Evolutionary conservation across 1,140 invertebrate genomes (phyloP).

Genomic region (Drosophila asahinai): DNA sequence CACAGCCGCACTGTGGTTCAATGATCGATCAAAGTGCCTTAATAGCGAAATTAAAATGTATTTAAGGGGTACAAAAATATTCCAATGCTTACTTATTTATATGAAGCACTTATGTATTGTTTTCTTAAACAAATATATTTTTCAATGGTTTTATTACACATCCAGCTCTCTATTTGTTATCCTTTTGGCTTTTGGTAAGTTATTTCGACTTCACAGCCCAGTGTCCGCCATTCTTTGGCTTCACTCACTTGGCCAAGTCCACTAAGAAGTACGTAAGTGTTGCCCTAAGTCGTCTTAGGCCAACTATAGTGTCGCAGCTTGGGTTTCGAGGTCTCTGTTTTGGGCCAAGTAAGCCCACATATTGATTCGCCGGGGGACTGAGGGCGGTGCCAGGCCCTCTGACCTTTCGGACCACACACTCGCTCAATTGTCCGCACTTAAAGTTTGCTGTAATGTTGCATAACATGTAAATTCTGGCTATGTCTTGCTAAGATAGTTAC

Average conservation of each 20-base stretch:
- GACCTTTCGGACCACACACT: conserved; percentile 59
- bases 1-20: conserved; percentile 32
- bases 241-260: conserved; percentile 16
- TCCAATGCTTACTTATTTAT: too few relatives aligned
- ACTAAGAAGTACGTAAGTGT: conserved; percentile 40
- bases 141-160: neutral
- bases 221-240: conserved; percentile 36
- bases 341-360: conserved; percentile 22
- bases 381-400: conserved; percentile 32
- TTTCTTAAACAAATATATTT: neutral
- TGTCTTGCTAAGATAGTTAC: conserved; percentile 62
- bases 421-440: conserved; percentile 2
- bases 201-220: neutral
- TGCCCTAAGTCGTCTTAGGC: conserved; percentile 41
- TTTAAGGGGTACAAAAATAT: neutral
- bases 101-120: neutral
- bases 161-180: too few relatives aligned
- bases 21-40: neutral
- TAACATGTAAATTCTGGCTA: conserved; percentile 66
- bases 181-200: neutral
- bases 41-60: neutral
- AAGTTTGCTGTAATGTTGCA: conserved; percentile 55
- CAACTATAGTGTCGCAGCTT: conserved; percentile 23
- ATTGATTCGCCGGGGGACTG: conserved; percentile 37
- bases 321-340: conserved; percentile 1